Base-by-base conservation (phyloP, 2,888 invertebrate genomes). In the Gryllus longicercus region DNA sequence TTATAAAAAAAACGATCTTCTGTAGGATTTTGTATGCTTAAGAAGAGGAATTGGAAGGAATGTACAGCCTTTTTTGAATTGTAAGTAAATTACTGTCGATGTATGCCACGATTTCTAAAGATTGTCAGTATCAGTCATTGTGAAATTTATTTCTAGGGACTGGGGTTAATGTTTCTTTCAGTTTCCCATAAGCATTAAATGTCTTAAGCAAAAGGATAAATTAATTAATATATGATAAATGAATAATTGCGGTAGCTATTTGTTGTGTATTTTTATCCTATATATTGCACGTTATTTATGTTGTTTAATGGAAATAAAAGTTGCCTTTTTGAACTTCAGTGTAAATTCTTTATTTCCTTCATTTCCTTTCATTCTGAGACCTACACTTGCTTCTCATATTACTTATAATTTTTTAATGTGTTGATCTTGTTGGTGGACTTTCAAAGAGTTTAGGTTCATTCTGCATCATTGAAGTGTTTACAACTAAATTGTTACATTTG, bases 161-260 rank as follows among this genome's bases (percentile, higher is more conserved):
- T 18, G 0, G 10, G 63, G n/a, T 63, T 14, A 63, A 63, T 14
- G 12, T 63, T 63, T 4, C 63, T 63, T 38, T 63, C 16, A 63
- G 16, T n/a, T 63, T 63, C 63, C 63, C 16, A 18, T 16, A 38
- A 38, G 63, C 63, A 63, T 63, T 63, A n/a, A 14, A 63, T 63
- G 63, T 18, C 14, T 63, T 14, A 18, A 11, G 63, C n/a, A 63
- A 18, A 63, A 4, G 14, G 63, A 63, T 63, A 8, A 18, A 18
- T 16, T 63, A 63, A 18, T 63, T 63, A 63, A 14, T 18, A 5
- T 63, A 63, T 18, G n/a, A 63, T n/a, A 63, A 63, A 63, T 63
- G 63, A n/a, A 63, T 63, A 63, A 63, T 18, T 63, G 63, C n/a
- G 63, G 63, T 63, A 63, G 63, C 63, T 63, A 63, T 63, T 63